These are phyloP conservation scores for Psix sp. DNA, from an alignment of 1,140 invertebrate species.

Conservation along the genomic window DNA sequence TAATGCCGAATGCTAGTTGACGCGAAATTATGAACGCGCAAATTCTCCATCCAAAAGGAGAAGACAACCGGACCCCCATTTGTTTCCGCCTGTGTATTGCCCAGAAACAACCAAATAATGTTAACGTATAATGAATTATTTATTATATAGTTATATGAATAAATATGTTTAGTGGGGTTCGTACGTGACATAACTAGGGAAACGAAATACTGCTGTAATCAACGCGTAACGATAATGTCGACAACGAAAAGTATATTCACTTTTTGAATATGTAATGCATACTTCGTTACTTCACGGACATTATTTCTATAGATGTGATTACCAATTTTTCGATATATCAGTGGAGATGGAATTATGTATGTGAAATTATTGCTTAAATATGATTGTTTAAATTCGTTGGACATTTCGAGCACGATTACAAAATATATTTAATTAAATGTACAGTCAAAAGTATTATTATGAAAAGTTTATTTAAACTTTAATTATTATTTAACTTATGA, in stretches of 20 bases:
- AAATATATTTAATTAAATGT: too few relatives aligned
- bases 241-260: neutral
- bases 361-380: too few relatives aligned
- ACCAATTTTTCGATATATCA: too few relatives aligned
- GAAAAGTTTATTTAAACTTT: too few relatives aligned
- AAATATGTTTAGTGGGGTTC: conserved; percentile 17
- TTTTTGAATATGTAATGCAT: neutral
- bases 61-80: conserved; percentile 34
- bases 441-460: too few relatives aligned
- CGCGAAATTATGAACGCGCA: conserved; percentile 9
- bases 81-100: conserved; percentile 10
- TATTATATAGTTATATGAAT: conserved; percentile 47
- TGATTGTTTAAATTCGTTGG: too few relatives aligned
- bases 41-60: conserved; percentile 3
- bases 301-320: neutral
- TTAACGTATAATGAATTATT: conserved; percentile 48
- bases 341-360: too few relatives aligned
- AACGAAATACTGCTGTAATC: conserved; percentile 23
- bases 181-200: conserved; percentile 28
- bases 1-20: conserved; percentile 23
- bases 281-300: neutral
- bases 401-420: too few relatives aligned
- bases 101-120: conserved; percentile 30
- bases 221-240: conserved; percentile 8
- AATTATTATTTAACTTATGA: too few relatives aligned